A percentile compares a stretch with the other conserved stretches of the same genome.
These are phyloP conservation scores for Nothura maculosa DNA, from an alignment of 2,797 vertebrate species.

Conservation along the genomic window DNA sequence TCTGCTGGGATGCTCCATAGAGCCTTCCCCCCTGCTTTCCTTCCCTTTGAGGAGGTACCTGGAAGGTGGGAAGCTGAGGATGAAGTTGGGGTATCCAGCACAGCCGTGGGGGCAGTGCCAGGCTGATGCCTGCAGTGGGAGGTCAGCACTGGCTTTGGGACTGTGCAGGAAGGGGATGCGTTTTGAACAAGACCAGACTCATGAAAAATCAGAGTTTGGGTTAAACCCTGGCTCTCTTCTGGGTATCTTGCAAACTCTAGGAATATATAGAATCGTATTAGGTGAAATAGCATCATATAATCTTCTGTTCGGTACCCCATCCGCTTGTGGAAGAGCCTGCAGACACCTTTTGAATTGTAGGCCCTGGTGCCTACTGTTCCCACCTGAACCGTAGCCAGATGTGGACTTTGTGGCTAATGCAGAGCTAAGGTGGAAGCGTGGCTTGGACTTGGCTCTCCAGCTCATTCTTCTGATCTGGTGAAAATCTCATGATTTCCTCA, in stretches of 20 bases:
- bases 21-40: neutral
- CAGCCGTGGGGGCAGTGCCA: neutral
- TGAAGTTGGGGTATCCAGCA: neutral
- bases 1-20: neutral
- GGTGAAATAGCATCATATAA: neutral
- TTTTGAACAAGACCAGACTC: neutral
- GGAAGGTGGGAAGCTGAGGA: neutral
- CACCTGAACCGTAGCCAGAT: neutral
- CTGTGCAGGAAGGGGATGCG: neutral
- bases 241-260: neutral
- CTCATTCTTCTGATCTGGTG: neutral
- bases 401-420: fast-evolving
- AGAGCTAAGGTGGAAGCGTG: neutral
- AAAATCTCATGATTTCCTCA: neutral
- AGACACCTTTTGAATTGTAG: neutral
- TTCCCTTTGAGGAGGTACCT: neutral
- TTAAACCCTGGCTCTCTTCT: neutral
- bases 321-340: neutral
- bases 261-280: neutral
- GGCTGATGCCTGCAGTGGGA: too few species aligned
- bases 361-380: neutral
- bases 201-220: neutral
- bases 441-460: neutral
- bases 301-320: neutral
- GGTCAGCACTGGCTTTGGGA: neutral